Percentiles rank a stretch among this genome's conserved stretches.
These are phyloP conservation scores for Leucophenga maculata DNA, from an alignment of 2,888 invertebrate species.

Conservation along the genomic window DNA sequence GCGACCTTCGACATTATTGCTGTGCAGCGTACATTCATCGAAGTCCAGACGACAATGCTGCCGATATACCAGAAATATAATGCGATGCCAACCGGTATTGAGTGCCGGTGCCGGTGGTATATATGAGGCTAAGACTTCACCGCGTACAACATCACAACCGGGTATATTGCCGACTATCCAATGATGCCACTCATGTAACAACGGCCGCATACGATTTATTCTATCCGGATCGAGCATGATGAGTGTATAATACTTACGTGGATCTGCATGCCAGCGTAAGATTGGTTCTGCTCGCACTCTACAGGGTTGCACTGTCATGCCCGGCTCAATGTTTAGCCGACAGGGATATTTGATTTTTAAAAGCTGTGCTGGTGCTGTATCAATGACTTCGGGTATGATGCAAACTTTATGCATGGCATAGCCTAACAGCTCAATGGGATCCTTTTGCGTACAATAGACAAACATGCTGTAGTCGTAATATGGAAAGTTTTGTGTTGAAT, in stretches of 20 bases:
- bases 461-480: no score
- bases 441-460: no score
- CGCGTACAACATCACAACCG: constrained; percentile 43
- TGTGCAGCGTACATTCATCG: constrained; percentile 40
- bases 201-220: constrained; percentile 33
- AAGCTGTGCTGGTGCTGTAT: constrained; percentile 37
- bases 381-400: constrained; percentile 45
- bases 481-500: no score
- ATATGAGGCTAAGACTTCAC: constrained; percentile 43
- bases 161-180: constrained; percentile 58
- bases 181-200: constrained; percentile 39
- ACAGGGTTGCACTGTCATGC: constrained; percentile 2
- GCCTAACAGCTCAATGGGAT: no score
- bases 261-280: constrained; percentile 41
- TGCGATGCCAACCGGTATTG: constrained; percentile 37
- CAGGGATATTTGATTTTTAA: constrained; percentile 46
- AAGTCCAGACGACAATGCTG: constrained; percentile 53
- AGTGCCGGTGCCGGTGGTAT: constrained; percentile 37
- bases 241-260: constrained; percentile 41
- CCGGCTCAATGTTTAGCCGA: constrained; percentile 30
- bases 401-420: constrained; percentile 29
- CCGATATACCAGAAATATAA: constrained; percentile 47
- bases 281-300: constrained; percentile 40
- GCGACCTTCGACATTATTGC: constrained; percentile 28
- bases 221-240: constrained; percentile 50